Base-by-base conservation (phyloP, 2,888 invertebrate species). In the Ditula angustiorana region DNA sequence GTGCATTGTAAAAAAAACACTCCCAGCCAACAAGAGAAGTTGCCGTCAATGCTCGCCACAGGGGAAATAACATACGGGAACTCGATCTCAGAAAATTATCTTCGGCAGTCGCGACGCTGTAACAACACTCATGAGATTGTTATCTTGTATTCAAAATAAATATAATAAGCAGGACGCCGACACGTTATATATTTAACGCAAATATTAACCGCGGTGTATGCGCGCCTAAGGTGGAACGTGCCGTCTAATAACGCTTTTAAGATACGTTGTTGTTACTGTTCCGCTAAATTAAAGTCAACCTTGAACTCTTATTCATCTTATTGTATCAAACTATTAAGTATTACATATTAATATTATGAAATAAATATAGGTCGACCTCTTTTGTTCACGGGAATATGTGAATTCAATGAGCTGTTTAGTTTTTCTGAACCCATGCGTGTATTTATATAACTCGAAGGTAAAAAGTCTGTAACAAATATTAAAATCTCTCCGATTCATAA, bases 11-110 rank as follows among this genome's bases (percentile, higher is more conserved):
- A 50, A 50, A 44, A 24, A 61, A 52, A 41, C 10, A 57, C 10
- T 44, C n/a, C 24, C 37, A 52, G 46, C n/a, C 66, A 56, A 52
- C 66, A 67, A 63, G 67, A 57, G 49, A 71, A 69, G 69, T 73
- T 71, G 67, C 72, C 79, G 76, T 73, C 73, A 74, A 77, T 75
- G 76, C 71, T 65, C 53, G 68, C 63, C 81, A 71, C 80, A 10
- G 33, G 82, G 79, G 79, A 81, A 82, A 80, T 80, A 79, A 81
- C 74, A 71, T 44, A 58, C 61, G 64, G 67, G 67, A 68, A 67
- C 71, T 65, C 66, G 71, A 74, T 72, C 72, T 71, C 61, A 70
- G 67, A 72, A 76, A 74, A 78, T 78, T 76, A 76, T 77, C 73
- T 74, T 71, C 21, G 68, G 67, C 67, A 71, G 66, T 70, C 67